phyloP scores from a whole-genome alignment of 2,113 vertebrate species.

The Nerophis lumbriciformis region DNA sequence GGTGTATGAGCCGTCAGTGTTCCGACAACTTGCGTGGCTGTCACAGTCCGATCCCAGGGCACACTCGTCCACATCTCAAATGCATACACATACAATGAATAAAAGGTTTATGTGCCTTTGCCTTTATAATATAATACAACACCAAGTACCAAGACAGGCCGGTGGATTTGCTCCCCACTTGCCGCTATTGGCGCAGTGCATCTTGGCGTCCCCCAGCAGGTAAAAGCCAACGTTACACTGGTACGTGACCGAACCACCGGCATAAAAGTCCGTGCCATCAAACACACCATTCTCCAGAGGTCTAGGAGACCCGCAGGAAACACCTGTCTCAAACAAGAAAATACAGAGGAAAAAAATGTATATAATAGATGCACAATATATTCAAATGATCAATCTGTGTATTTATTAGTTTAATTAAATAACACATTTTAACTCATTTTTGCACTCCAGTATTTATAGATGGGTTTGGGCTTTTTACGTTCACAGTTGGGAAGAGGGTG shows the following conservation, averaged over 20 bases:
- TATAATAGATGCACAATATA: not conserved
- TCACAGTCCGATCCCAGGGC: constrained; percentile 90
- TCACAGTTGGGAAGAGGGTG: constrained; percentile 86
- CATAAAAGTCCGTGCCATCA: constrained; percentile 81
- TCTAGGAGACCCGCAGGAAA: constrained; percentile 84
- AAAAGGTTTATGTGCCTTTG: not conserved
- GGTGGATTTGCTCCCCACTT: constrained; percentile 86
- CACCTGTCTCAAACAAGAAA: constrained; percentile 65
- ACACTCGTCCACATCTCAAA: constrained; percentile 90
- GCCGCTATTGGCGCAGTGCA: constrained; percentile 85
- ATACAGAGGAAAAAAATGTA: not conserved
- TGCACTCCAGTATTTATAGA: not conserved
- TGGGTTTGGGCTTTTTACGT: constrained; percentile 64
- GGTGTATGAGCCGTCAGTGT: constrained; percentile 88
- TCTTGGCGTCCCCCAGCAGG: constrained; percentile 85
- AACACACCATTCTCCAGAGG: constrained; percentile 85
- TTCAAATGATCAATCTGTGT: too few relatives aligned
- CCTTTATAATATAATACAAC: not conserved
- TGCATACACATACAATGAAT: not conserved
- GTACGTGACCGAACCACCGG: constrained; percentile 83
- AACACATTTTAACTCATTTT: not conserved
- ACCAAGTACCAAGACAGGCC: constrained; percentile 82
- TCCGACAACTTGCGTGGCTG: constrained; percentile 82
- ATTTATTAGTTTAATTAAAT: not conserved
- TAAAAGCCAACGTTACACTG: constrained; percentile 90